Percentiles rank a stretch among this genome's conserved stretches.
These are phyloP conservation scores for Batillaria attramentaria DNA, from an alignment of 1,140 invertebrate species.

Conservation along the genomic window DNA sequence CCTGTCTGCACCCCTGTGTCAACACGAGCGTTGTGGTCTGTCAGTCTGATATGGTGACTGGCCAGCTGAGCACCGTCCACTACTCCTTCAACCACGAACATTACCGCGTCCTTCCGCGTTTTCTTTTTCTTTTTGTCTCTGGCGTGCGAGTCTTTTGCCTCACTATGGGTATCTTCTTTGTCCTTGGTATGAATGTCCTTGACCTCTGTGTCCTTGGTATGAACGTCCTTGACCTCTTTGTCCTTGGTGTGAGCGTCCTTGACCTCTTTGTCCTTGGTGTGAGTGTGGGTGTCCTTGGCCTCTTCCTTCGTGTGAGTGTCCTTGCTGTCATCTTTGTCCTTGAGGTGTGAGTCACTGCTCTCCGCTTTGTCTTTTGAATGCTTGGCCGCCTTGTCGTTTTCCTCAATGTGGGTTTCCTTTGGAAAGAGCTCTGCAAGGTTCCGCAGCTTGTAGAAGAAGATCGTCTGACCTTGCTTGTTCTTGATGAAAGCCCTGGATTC, in stretches of 20 bases:
- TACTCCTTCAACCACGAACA: constrained; percentile 11
- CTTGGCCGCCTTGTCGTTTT: background rate
- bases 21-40: background rate
- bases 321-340: too few species aligned
- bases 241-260: too few species aligned
- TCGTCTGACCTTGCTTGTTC: background rate
- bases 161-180: too few species aligned
- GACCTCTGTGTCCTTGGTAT: too few species aligned
- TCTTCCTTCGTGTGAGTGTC: background rate
- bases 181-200: too few species aligned
- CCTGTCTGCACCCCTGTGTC: too few species aligned
- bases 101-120: constrained; percentile 28
- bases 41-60: constrained; percentile 23
- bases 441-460: constrained; percentile 22
- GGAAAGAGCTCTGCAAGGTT: constrained; percentile 8
- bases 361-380: too few species aligned
- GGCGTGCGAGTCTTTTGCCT: too few species aligned
- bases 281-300: background rate
- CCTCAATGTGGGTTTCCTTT: background rate
- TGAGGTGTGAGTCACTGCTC: too few species aligned
- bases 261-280: too few species aligned
- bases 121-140: too few species aligned
- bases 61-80: constrained; percentile 28
- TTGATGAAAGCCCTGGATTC: constrained; percentile 4
- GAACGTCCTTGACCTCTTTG: too few species aligned